Base-by-base conservation (phyloP, 2,113 vertebrate genomes). In the Seriola dumerili region DNA sequence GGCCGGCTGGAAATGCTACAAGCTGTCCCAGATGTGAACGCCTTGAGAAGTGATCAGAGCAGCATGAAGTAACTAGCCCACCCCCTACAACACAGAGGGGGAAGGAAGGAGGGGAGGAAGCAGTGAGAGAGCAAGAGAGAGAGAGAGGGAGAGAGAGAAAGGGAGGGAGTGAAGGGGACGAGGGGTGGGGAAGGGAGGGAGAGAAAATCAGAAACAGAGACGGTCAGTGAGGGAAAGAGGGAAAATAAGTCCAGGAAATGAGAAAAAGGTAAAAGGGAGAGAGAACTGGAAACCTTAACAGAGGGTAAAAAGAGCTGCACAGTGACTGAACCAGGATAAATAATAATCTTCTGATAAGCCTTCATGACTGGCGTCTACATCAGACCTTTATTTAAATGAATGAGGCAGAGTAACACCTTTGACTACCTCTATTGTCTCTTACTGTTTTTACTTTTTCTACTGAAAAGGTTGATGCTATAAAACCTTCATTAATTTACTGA, bases 21-120 rank as follows among this genome's bases (percentile, higher is more conserved):
- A 91, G 81, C 82, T 83, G 92, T 90, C 87, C 92, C 93, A 95
- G 93, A 95, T 95, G 95, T 90, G 91, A 85, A 83, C 90, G 87
- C 67, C 69, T 89, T 85, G 85, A 92, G 87, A 88, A 92, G 83
- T 77, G 83, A 88, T 91, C 90, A 76, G 83, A 87, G 85, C 85
- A 69, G 90, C 79, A 85, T 81, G 85, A 91, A 90, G 79, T 54
- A 87, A 89, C 74, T 14, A 82, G 78, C 88, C 88, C 91, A 88
- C 88, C 90, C 87, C 85, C 90, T 66, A 80, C 57, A 84, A 58
- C 76, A 57, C 73, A 69, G 64, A 83, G 80, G 82, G 76, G 63
- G 29, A 29, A 29, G 29, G 29, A 29, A 29, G 29, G 29, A 29
- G 29, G 78, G 34, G 52, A 81, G 66, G 52, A 73, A 73, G 90